Conservation (phyloP, 2,888 invertebrate genomes). For the Leptinotarsa rubiginosa region DNA sequence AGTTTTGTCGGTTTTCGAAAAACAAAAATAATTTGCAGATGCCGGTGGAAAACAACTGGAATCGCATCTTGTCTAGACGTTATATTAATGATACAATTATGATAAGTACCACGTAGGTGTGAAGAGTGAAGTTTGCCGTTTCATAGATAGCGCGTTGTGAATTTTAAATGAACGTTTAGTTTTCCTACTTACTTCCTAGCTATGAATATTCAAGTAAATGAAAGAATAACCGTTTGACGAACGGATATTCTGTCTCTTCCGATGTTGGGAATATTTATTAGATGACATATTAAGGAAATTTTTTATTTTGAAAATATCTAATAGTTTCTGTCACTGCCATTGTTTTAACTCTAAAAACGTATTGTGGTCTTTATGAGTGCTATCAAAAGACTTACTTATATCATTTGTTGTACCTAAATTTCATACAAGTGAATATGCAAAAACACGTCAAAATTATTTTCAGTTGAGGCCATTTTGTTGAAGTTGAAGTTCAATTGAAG, state of each 20-base stretch:
- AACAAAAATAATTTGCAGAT: background rate
- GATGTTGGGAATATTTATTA: background rate
- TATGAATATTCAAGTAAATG: constrained; percentile 1
- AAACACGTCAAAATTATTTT: too few relatives aligned
- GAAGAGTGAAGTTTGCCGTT: constrained; percentile 25
- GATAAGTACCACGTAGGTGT: constrained; percentile 33
- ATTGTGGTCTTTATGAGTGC: too few relatives aligned
- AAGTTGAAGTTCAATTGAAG: too few relatives aligned
- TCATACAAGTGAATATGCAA: too few relatives aligned
- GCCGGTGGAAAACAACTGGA: constrained; percentile 1
- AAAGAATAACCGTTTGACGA: background rate
- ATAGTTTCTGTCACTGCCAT: too few relatives aligned
- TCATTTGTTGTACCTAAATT: too few relatives aligned
- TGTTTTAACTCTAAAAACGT: too few relatives aligned
- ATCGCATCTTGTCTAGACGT: constrained; percentile 30
- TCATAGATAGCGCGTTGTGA: constrained; percentile 24
- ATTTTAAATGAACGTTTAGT: constrained; percentile 26
- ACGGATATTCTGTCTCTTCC: background rate
- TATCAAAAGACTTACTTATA: too few relatives aligned
- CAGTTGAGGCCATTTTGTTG: too few relatives aligned
- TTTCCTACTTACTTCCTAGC: constrained; percentile 1
- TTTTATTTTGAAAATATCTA: too few relatives aligned
- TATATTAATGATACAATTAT: constrained; percentile 36
- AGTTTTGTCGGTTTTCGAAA: background rate
- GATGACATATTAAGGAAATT: too few relatives aligned